These are phyloP conservation scores for Conistra vaccinii DNA, from an alignment of 2,888 invertebrate species.

Conservation along the genomic window DNA sequence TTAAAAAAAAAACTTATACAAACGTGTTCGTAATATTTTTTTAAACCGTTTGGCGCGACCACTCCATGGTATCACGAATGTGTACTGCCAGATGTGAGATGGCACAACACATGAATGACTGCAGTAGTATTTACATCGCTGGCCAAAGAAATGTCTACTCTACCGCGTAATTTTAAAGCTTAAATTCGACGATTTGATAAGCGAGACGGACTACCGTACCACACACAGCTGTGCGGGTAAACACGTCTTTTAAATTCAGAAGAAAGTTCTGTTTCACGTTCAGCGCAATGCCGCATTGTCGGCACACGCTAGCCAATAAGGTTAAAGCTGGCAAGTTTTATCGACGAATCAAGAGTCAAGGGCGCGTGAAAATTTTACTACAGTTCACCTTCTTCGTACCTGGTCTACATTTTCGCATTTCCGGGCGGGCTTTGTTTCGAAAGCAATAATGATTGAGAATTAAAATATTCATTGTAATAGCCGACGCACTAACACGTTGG, in stretches of 20 bases:
- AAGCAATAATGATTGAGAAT: slow-evolving; percentile 41
- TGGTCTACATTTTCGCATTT: slow-evolving; percentile 45
- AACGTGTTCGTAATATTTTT: slow-evolving; percentile 44
- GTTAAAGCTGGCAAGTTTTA: slow-evolving; percentile 59
- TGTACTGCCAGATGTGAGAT: slow-evolving; percentile 64
- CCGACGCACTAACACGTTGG: slow-evolving; percentile 19
- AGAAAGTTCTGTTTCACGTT: slow-evolving; percentile 65
- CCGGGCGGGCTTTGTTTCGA: slow-evolving; percentile 34
- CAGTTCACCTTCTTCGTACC: slow-evolving; percentile 29
- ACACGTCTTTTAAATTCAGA: slow-evolving; percentile 61
- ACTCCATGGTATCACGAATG: slow-evolving; percentile 58
- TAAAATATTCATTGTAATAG: slow-evolving; percentile 43
- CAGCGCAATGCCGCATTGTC: slow-evolving; percentile 67
- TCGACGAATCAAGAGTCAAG: slow-evolving; percentile 69
- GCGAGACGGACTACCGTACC: slow-evolving; percentile 32
- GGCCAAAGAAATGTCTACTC: slow-evolving; percentile 43
- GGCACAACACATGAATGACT: slow-evolving; percentile 67
- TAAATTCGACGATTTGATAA: slow-evolving; percentile 12
- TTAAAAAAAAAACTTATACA: slow-evolving; percentile 37
- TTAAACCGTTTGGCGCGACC: slow-evolving; percentile 59
- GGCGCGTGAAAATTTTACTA: slow-evolving; percentile 61
- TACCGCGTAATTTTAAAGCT: slow-evolving; percentile 41
- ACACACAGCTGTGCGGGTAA: slow-evolving; percentile 58
- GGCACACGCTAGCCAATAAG: slow-evolving; percentile 59
- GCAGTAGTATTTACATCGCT: slow-evolving; percentile 58